phyloP scores from a whole-genome alignment of 2,113 vertebrate genomes.

The Pelmatolapia mariae region DNA sequence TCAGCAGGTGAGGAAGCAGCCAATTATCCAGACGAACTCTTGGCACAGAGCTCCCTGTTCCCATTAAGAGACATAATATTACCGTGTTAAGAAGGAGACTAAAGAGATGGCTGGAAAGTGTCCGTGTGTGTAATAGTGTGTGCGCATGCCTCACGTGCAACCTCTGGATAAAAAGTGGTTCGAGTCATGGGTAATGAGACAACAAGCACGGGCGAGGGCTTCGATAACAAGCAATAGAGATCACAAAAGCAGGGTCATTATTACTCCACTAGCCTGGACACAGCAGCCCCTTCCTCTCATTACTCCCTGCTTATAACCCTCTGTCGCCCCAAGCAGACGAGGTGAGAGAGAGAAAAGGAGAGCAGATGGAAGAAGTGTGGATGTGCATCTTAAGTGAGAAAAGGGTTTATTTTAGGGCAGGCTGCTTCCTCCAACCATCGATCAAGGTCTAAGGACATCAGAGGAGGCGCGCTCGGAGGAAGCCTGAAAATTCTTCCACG shows the following conservation, averaged over 20 bases:
- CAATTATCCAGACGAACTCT: slow-evolving; percentile 84
- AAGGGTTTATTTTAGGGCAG: slow-evolving; percentile 37
- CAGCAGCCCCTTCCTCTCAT: slow-evolving; percentile 45
- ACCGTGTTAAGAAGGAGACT: slow-evolving; percentile 80
- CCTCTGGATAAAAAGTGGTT: slow-evolving; percentile 55
- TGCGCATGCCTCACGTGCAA: slow-evolving; percentile 46
- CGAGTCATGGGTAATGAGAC: slow-evolving; percentile 80
- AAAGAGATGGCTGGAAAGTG: slow-evolving; percentile 49
- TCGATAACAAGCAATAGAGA: slow-evolving; percentile 73
- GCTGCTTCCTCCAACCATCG: slow-evolving; percentile 38
- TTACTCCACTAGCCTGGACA: slow-evolving; percentile 36
- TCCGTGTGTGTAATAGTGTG: not conserved
- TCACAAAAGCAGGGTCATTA: slow-evolving; percentile 57
- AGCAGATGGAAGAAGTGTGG: slow-evolving; percentile 50
- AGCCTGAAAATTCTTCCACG: slow-evolving; percentile 13
- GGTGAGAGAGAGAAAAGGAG: slow-evolving; percentile 11
- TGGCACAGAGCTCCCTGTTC: slow-evolving; percentile 77
- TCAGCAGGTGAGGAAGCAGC: slow-evolving; percentile 79
- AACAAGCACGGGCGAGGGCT: slow-evolving; percentile 62
- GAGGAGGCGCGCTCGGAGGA: slow-evolving; percentile 26
- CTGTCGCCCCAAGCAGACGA: slow-evolving; percentile 10
- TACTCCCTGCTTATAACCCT: slow-evolving; percentile 47
- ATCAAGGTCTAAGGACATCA: slow-evolving; percentile 45
- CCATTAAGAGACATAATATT: slow-evolving; percentile 91
- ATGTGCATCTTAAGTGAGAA: slow-evolving; percentile 54